Base-by-base conservation (phyloP, 2,888 invertebrate genomes). In the Trachelus iudaicus region DNA sequence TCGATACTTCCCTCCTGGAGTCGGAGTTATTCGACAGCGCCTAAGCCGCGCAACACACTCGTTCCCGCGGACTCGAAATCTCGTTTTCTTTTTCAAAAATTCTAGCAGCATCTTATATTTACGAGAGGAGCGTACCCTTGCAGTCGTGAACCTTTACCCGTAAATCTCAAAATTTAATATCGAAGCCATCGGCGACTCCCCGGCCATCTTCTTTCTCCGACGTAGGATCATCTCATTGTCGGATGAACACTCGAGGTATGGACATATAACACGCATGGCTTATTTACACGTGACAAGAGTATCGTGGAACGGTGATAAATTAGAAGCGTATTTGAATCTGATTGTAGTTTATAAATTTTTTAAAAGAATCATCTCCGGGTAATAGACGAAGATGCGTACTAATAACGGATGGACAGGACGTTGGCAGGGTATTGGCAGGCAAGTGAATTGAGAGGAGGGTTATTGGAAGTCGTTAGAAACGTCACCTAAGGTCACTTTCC, bases 401-500 rank as follows among this genome's bases (percentile, higher is more conserved):
- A n/a, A 23, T 73, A n/a, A 73, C 71, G 33, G 33, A 73, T 34
- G 71, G 71, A 69, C 33, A 69, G 71, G 71, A 69, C 13, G 15
- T 13, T 69, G 33, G 71, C 31, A 69, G 30, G 71, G 31, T 15
- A 69, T 69, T 31, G 71, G 71, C 30, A 33, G 71, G 33, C 33
- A 33, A 33, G 71, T 33, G 33, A 69, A 69, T 31, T 31, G 11
- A 15, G 71, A 69, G 30, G n/a, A n/a, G 35, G 35, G 12, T 34
- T 12, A 34, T 73, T 34, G 3, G 6, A 23, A 35, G 69, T 56
- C 35, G 75, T 34, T 37, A 69, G 69, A n/a, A 69, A 77, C 15
- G 69, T 73, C 35, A 6, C 76, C 80, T 79, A 83, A 83, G 85
- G 86, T 92, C 91, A 92, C 89, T 92, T 92, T 81, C 94, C 94